Evolutionary conservation across 2,113 vertebrate genomes (phyloP).

Genomic region (Amazona guildingii): DNA sequence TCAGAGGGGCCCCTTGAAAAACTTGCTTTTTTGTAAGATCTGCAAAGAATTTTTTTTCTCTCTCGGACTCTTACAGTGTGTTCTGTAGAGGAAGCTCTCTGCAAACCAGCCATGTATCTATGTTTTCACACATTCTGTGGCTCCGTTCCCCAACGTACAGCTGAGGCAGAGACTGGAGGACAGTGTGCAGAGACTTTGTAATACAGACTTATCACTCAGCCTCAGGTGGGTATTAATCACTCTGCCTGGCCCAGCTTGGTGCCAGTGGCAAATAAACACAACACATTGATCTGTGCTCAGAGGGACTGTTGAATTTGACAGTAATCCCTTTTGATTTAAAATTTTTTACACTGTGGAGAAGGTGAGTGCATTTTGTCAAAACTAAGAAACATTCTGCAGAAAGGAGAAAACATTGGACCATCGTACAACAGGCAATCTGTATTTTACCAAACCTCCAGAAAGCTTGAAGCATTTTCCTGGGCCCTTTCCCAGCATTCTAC

Average conservation of each 20-base stretch:
- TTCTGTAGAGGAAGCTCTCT: neutral
- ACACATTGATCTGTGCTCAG: neutral
- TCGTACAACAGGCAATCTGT: neutral
- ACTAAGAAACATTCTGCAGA: neutral
- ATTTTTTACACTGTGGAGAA: neutral
- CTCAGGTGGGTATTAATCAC: constrained; percentile 25
- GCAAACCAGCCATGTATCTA: neutral
- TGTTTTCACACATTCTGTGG: neutral
- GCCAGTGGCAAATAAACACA: constrained; percentile 29
- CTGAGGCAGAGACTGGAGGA: neutral
- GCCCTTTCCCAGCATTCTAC: neutral
- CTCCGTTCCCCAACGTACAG: neutral
- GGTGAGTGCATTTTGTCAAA: neutral
- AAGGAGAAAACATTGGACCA: neutral
- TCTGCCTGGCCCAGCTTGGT: constrained; percentile 5
- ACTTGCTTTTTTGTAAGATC: neutral
- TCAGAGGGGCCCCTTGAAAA: neutral
- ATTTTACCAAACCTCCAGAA: neutral
- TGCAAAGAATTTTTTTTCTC: neutral
- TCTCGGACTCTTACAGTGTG: neutral
- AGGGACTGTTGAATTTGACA: neutral
- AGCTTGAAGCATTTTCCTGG: neutral
- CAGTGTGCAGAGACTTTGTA: neutral
- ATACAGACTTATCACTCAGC: neutral
- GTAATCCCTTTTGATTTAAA: constrained; percentile 24